Base-by-base conservation (phyloP, 2,113 vertebrate species). In the Myotis yumanensis region DNA sequence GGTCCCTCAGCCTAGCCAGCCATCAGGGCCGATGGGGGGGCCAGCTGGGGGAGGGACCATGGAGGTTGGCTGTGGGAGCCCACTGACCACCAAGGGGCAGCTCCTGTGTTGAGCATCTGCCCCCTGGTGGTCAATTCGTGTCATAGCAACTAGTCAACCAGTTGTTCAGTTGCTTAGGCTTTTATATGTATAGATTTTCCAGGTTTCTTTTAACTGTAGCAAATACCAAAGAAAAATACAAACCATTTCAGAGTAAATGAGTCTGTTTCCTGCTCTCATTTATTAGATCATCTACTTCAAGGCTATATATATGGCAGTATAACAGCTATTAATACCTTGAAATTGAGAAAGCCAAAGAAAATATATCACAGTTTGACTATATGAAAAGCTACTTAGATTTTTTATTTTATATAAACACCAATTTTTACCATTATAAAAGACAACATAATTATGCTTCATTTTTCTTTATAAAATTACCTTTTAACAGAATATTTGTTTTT, bases 391-490 rank as follows among this genome's bases (percentile, higher is more conserved):
- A 94, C 68, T 95, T 86, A 96, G 71, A 90, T 92, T 59, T 59
- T 92, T 94, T 79, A 96, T 88, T 92, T 95, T 86, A 96, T 97
- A 97, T 81, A 96, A 97, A 97, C 83, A 97, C 82, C 86, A 95
- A 75, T 89, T 96, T 97, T 96, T 94, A 95, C 25, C 52, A 95
- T 93, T 97, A 97, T 95, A 97, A 97, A 97, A 97, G 93, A 90
- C 88, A 96, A 95, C 91, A 71, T 81, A 96, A 96, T 92, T 97
- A 68, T 93, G 95, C 91, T 96, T 96, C n/a, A 81, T 91, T 93
- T 97, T 94, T 95, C 71, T 92, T 96, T 96, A 97, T 91, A 97
- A 97, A 97, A 97, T 96, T 97, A 97, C 83, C 76, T 40, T 91
- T 89, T 94, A 97, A 97, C 91, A 97, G 92, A 95, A 95, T 96